Base-by-base conservation (phyloP, 1,140 invertebrate genomes). In the Caerostris extrusa region DNA sequence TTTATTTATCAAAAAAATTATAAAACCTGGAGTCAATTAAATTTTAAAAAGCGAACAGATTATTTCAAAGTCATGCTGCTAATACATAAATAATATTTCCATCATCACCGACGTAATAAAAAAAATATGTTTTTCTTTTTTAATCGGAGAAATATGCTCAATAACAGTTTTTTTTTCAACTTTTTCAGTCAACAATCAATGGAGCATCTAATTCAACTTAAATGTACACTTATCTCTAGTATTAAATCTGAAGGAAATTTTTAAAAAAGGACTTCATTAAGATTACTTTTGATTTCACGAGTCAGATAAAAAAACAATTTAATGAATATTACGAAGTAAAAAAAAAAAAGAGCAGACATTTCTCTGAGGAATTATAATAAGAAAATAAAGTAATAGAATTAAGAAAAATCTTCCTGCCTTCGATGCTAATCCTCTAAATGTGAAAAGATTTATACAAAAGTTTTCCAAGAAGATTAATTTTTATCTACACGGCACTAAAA, bases 401-500 rank as follows among this genome's bases (percentile, higher is more conserved):
- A 56, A 83, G 55, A 83, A 2, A 77, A 77, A 77, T 77, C 71
- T 34, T 77, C 71, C 71, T 77, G 7, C 55, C 82, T 55, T 56
- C 19, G 55, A 57, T 56, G 53, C 57, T 83, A 83, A 83, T 83
- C 82, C 82, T 83, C 56, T 17, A 83, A 83, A 83, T 58, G 55
- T 83, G 82, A 83, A 83, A 83, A 83, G 82, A 58, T 83, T 83
- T 83, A 83, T 19, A 14, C 57, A 57, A 83, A 58, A 57, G 55
- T 83, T 58, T 82, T 34, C 17, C 55, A 57, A 57, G 82, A 57
- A 83, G 82, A 14, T 83, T 83, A 83, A 83, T 83, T 83, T 83
- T 83, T 83, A 83, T 83, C 82, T 83, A 83, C 82, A 83, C 17
- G n/a, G 82, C n/a, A 57, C 82, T 83, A 58, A 57, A 83, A 58